Percentiles rank a stretch among this genome's conserved stretches.
Evolutionary conservation across 2,797 vertebrate species (phyloP).

Genomic region (Megalops cyprinoides): DNA sequence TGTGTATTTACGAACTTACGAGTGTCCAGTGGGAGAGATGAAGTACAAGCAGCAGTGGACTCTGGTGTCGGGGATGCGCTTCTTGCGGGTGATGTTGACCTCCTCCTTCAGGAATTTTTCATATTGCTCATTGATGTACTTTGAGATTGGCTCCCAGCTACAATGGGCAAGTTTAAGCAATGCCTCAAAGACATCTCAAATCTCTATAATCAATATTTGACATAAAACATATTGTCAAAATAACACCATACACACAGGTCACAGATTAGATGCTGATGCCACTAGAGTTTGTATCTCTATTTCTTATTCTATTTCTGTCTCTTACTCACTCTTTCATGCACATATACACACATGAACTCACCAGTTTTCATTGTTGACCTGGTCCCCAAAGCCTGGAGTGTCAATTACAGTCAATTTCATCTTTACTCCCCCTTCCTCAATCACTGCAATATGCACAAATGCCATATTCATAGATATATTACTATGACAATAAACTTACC

Average conservation of each 20-base stretch:
- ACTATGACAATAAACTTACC: no score
- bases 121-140: constrained; percentile 96
- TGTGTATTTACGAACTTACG: constrained; percentile 76
- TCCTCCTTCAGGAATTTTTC: constrained; percentile 98
- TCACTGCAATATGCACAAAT: constrained; percentile 78
- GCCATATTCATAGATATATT: no score
- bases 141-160: constrained; percentile 97
- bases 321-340: background rate
- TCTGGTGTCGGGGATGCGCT: constrained; percentile 92
- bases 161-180: constrained; percentile 12
- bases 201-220: no score
- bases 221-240: background rate
- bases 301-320: no score
- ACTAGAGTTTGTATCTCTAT: no score
- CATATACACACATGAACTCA: constrained; percentile 49
- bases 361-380: constrained; percentile 98
- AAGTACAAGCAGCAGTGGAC: constrained; percentile 98
- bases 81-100: constrained; percentile 96
- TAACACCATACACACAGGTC: background rate
- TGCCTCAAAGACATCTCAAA: no score
- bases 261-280: background rate
- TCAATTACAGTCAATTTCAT: constrained; percentile 98
- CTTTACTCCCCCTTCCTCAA: constrained; percentile 97
- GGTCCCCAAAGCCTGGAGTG: constrained; percentile 95
- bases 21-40: constrained; percentile 94